Base-by-base conservation (phyloP, 2,888 invertebrate species). In the Marronus borbonicus region DNA sequence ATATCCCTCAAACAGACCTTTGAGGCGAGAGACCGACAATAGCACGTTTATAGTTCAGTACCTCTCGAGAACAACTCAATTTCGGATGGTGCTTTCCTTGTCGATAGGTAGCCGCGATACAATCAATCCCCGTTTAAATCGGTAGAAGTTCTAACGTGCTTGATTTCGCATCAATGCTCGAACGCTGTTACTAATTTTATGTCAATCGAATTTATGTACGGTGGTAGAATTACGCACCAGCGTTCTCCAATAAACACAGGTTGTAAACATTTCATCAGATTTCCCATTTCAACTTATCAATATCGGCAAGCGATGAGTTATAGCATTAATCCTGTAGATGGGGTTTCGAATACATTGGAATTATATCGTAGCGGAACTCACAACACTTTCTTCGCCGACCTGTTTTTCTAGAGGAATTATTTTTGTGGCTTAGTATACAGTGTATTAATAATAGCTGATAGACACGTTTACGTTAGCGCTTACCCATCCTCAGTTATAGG, bases 1-100 rank as follows among this genome's bases (percentile, higher is more conserved):
- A 31, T 64, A 28, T 64, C 64, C 64, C 64, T 64, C 64, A 36
- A 64, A 64, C 64, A 31, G 28, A 14, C 28, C 64, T 36, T 64
- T 10, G 14, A 64, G 31, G 44, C 64, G 64, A 31, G 36, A 36
- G 64, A 31, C 28, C 31, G 28, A 31, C 64, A 28, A 36, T 64
- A 36, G 64, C 20, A 31, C 36, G 64, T 64, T 64, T 44, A 64
- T 64, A 36, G 64, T 64, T 64, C 64, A 64, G 36, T 64, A 64
- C 64, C 64, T 64, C 20, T 31, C 64, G 31, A 10, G 28, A 64
- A 64, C 36, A 64, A 28, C n/a, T 64, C 64, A 36, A 64, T 64
- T 64, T n/a, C 31, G 64, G 28, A 28, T 28, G 62, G 28, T 14
- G 31, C 31, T 36, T 31, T 44, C 44, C 55, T 64, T 28, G 31